A percentile compares a stretch with the other conserved stretches of the same genome.
Evolutionary conservation across 1,140 invertebrate genomes (phyloP).

Genomic region (Bombus picipes): DNA sequence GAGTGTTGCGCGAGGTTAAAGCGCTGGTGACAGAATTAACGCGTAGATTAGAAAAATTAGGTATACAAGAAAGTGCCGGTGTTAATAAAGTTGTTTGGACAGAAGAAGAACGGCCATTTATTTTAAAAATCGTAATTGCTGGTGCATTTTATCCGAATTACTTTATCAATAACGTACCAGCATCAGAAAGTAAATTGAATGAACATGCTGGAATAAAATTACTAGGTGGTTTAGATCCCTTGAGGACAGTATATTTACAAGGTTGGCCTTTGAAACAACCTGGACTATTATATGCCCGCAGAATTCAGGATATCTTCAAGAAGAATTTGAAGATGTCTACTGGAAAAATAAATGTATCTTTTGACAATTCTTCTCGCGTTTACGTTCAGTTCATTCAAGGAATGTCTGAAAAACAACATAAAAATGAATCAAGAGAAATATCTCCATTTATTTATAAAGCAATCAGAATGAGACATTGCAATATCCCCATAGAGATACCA

Average conservation of each 20-base stretch:
- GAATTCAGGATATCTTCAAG: conserved; percentile 84
- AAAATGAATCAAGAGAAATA: conserved; percentile 85
- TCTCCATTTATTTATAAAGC: conserved; percentile 90
- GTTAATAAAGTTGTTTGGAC: conserved; percentile 77
- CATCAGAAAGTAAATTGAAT: conserved; percentile 78
- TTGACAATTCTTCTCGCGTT: conserved; percentile 84
- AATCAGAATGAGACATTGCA: conserved; percentile 87
- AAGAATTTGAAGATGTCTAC: conserved; percentile 72
- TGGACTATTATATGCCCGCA: conserved; percentile 86
- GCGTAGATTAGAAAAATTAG: conserved; percentile 83
- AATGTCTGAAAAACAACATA: conserved; percentile 60
- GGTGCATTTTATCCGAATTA: conserved; percentile 95
- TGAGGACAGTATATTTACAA: conserved; percentile 89
- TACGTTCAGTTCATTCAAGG: conserved; percentile 85
- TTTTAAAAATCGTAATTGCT: conserved; percentile 86
- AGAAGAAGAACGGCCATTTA: conserved; percentile 82
- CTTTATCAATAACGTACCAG: conserved; percentile 84
- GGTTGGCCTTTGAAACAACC: conserved; percentile 88
- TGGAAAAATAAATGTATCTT: conserved; percentile 84
- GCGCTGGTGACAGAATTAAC: conserved; percentile 88
- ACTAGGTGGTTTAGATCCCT: conserved; percentile 89
- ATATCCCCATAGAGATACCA: conserved; percentile 81
- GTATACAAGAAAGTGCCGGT: conserved; percentile 81
- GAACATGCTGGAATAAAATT: conserved; percentile 85
- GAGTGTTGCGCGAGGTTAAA: conserved; percentile 88